Evolutionary conservation across 2,797 vertebrate species (phyloP), one percentile per base, ranked within the genome.

Genomic region (Nyctalus aviator): DNA sequence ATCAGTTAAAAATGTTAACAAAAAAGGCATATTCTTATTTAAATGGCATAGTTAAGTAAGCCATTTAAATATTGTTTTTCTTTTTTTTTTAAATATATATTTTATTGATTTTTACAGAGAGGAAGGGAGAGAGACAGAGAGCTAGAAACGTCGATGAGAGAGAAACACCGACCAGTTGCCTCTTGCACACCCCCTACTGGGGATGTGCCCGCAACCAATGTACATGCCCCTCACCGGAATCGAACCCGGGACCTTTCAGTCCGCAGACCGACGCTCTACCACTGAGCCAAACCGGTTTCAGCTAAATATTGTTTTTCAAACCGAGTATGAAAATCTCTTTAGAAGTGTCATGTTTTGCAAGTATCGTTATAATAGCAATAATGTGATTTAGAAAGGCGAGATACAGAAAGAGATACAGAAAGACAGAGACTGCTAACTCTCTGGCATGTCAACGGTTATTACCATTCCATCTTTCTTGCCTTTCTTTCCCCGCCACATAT

Each of bases 311-410:
- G 18, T 30, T 48, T 88, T 93, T 94, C 20, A 83, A 91, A 79
- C 77, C 87, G 95, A 95, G 66, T 69, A 88, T n/a, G 64, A 88
- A 93, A 88, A 93, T 85, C 87, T 95, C 48, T 91, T 81, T 68
- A 76, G 59, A 89, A 83, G 32, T 73, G 71, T 91, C 17, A 5
- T 53, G 11, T 94, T 89, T 87, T 92, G 77, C 41, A 84, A 86
- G 83, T 66, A 71, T 35, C 68, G 68, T 41, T 91, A 1, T 59
- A 55, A 64, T 21, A 55, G n/a, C 13, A 71, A 79, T 69, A 48
- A 87, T 59, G 46, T 71, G 55, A 78, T 78, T 85, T 84, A 71
- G 25, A 35, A 96, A 92, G 8, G 46, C 68, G n/a, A 55, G 20
- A 41, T 2, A 35, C 17, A 30, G 3, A 68, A 18, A 53, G 37